phyloP scores from a whole-genome alignment of 2,888 invertebrate genomes.

The Enoplolaimus lenunculus region DNA sequence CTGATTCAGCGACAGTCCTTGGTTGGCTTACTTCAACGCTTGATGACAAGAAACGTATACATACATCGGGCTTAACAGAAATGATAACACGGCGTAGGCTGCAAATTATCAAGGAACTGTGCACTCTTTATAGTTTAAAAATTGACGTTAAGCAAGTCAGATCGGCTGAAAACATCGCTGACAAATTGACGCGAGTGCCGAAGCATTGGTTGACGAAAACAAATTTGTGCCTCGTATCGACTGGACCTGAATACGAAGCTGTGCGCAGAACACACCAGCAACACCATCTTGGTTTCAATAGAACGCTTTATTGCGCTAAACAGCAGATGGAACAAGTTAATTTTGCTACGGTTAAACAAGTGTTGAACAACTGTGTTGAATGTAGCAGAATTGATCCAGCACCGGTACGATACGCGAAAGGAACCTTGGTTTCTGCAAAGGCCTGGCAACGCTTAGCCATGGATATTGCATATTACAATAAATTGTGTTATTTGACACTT shows the following conservation, averaged over 20 bases:
- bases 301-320: slow-evolving; percentile 6
- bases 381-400: neutral
- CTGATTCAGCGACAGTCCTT: slow-evolving; percentile 3
- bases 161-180: neutral
- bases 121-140: neutral
- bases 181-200: neutral
- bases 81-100: neutral
- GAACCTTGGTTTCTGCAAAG: neutral
- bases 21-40: neutral
- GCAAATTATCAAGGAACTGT: neutral
- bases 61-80: neutral
- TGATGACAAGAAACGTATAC: neutral
- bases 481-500: neutral
- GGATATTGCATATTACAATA: slow-evolving; percentile 2
- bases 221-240: neutral
- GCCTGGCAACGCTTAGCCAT: neutral
- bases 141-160: neutral
- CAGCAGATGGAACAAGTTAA: neutral
- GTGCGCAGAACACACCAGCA: neutral
- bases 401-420: neutral
- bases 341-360: neutral
- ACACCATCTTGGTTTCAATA: slow-evolving; percentile 6
- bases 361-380: slow-evolving; percentile 5
- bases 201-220: neutral
- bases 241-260: neutral